Percentiles rank a stretch among this genome's conserved stretches.
Conservation (phyloP, 2,888 invertebrate genomes). For the Metalampra italica region DNA sequence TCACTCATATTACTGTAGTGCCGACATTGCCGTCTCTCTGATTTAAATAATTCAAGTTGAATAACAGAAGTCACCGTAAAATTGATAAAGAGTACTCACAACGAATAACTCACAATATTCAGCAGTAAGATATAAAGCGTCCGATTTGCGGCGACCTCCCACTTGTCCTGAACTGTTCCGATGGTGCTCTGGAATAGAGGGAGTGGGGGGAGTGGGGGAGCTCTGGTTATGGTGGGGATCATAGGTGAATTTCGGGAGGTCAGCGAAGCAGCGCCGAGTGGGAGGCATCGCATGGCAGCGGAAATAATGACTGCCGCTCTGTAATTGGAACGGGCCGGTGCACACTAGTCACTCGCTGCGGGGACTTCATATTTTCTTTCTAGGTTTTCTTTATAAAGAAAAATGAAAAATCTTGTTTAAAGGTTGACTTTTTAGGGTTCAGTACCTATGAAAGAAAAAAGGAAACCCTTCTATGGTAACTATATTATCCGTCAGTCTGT, state of each 20-base stretch:
- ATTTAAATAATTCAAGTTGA: conserved; percentile 7
- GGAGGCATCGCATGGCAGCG: conserved; percentile 58
- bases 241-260: conserved; percentile 56
- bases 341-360: conserved; percentile 30
- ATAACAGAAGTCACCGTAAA: conserved; percentile 22
- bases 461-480: too few species aligned
- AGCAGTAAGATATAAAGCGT: conserved; percentile 32
- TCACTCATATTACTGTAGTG: too few species aligned
- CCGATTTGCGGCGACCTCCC: conserved; percentile 24
- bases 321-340: conserved; percentile 66
- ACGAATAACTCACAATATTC: conserved; percentile 38
- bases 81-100: conserved; percentile 37
- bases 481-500: too few species aligned
- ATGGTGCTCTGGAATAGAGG: not conserved
- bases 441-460: too few species aligned
- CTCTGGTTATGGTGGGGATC: conserved; percentile 34
- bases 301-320: conserved; percentile 73
- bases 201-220: conserved; percentile 12
- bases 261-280: conserved; percentile 50
- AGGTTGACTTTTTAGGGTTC: too few species aligned
- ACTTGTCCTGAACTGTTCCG: not conserved
- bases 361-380: not conserved
- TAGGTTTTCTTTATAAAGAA: not conserved
- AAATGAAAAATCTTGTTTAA: too few species aligned
- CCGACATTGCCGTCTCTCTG: not conserved